A percentile compares a stretch with the other conserved stretches of the same genome.
phyloP scores from a whole-genome alignment of 1,140 invertebrate genomes.

The Plectus sambesii region DNA sequence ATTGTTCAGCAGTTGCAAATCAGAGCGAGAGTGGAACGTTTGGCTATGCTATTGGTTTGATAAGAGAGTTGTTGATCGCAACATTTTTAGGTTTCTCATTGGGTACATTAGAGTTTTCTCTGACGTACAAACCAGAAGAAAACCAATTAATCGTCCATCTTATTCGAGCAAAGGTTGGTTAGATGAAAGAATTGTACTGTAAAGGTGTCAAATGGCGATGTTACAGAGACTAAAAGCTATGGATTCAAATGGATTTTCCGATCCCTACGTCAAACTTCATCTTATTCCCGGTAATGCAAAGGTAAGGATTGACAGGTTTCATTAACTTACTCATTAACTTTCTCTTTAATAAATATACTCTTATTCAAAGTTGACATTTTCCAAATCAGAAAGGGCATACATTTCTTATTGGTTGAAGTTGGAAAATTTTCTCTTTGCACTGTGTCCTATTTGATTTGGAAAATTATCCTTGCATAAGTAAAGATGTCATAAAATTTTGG shows the following conservation, averaged over 20 bases:
- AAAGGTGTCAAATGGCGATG: neutral
- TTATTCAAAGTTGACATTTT: too few species aligned
- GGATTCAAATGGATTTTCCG: constrained; percentile 76
- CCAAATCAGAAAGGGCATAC: too few species aligned
- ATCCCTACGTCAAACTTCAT: constrained; percentile 79
- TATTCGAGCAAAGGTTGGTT: constrained; percentile 38
- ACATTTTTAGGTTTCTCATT: constrained; percentile 38
- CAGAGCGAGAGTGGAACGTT: too few species aligned
- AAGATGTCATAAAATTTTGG: constrained; percentile 2
- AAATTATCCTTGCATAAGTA: neutral
- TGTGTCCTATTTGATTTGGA: neutral
- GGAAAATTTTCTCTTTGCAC: too few species aligned
- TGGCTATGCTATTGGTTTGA: too few species aligned
- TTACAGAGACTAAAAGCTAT: constrained; percentile 59
- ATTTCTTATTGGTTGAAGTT: neutral
- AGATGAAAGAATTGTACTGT: neutral
- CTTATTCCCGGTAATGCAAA: constrained; percentile 62
- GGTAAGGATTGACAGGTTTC: constrained; percentile 41
- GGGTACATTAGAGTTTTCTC: constrained; percentile 40
- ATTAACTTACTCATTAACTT: too few species aligned
- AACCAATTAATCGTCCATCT: constrained; percentile 42
- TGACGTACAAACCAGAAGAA: constrained; percentile 37
- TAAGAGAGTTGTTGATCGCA: constrained; percentile 4
- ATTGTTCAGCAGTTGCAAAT: too few species aligned
- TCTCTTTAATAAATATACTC: too few species aligned